A percentile compares a stretch with the other conserved stretches of the same genome.
Conservation (phyloP, 2,113 vertebrate species). For the Phasianus colchicus region DNA sequence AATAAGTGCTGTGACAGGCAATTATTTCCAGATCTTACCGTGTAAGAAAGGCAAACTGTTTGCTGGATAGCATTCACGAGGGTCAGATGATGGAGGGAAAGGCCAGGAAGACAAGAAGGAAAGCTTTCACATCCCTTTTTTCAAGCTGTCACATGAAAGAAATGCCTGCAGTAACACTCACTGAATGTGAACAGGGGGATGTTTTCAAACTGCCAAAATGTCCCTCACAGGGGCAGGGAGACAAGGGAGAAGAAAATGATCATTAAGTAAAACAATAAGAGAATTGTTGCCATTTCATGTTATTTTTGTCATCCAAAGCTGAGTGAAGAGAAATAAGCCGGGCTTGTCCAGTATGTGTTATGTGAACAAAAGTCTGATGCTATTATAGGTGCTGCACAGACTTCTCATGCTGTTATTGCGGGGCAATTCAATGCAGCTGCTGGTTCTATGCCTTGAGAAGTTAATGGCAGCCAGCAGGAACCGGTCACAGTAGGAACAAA, state of each 20-base stretch:
- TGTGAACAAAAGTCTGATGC: background rate
- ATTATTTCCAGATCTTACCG: conserved; percentile 71
- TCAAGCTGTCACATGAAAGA: conserved; percentile 72
- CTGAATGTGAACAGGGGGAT: conserved; percentile 49
- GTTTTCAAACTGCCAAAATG: background rate
- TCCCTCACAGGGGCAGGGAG: background rate
- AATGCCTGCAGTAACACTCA: conserved; percentile 56
- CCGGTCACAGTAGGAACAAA: background rate
- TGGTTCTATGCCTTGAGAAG: background rate
- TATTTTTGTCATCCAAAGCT: background rate
- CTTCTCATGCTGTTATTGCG: background rate
- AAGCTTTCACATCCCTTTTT: conserved; percentile 63
- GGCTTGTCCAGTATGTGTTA: fast-evolving
- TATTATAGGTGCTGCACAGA: background rate
- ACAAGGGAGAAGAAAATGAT: conserved; percentile 33
- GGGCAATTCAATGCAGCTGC: fast-evolving
- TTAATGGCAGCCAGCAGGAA: background rate
- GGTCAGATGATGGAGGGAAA: conserved; percentile 57
- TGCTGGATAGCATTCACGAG: conserved; percentile 52
- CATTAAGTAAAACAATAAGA: conserved; percentile 3
- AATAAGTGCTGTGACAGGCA: conserved; percentile 40
- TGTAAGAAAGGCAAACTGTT: conserved; percentile 56
- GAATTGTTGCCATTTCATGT: background rate
- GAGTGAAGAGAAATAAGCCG: fast-evolving
- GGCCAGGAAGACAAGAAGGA: conserved; percentile 55